Base-by-base conservation (phyloP, 2,113 vertebrate genomes). In the Catagonus wagneri region DNA sequence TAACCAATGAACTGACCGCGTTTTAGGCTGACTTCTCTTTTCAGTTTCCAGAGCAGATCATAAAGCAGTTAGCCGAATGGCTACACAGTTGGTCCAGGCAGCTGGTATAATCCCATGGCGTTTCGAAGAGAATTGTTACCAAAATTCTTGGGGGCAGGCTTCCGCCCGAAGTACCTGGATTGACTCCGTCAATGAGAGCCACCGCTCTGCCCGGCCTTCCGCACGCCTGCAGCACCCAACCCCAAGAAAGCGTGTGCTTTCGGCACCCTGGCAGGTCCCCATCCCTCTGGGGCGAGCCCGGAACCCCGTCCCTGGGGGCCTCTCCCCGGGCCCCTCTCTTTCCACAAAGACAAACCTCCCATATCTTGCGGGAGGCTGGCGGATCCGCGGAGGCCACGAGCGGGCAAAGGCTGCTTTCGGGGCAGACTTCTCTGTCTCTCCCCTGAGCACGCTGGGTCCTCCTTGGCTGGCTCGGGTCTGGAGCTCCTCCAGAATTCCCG, bases 161-260 rank as follows among this genome's bases (percentile, higher is more conserved):
- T 91, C 32, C 8, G 3, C 16, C 29, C 6, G 0, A 15, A 1
- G 0, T 10, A 34, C 61, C 39, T 23, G 0, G 17, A 16, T 32
- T 7, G 32, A 39, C 44, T 32, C 1, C 19, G 27, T 65, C 44
- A 13, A 13, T 10, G 15, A 7, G 44, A 83, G 60, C 65, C 9
- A 5, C 23, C 36, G n/a, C 12, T 32, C 3, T 17, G 44, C 20
- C 32, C 50, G 29, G 22, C 22, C 4, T 50, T 34, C 29, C 50
- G 50, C 5, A 1, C 12, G 50, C 50, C 29, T 32, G 20, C 34
- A 17, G 34, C 65, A 83, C 15, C 25, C 27, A 78, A 19, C 13
- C 13, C 27, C n/a, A 4, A 27, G 1, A 50, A 32, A 39, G 36
- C 0, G 0, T 19, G n/a, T 36, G 9, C 56, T 44, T 15, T 34